Base-by-base conservation (phyloP, 2,888 invertebrate genomes). In the Sycophila texana region DNA sequence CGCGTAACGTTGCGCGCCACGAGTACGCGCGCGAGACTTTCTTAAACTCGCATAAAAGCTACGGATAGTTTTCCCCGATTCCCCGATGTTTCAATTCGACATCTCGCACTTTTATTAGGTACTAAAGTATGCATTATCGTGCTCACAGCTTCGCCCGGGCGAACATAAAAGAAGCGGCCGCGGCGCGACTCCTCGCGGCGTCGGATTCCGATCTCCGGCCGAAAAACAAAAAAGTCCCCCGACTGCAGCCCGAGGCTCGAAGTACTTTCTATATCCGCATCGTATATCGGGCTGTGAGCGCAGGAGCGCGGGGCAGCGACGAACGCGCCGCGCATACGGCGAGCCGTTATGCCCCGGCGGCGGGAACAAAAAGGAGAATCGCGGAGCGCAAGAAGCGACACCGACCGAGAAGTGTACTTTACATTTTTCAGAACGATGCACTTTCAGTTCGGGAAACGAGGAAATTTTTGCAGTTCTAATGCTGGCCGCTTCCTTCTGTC, bases 81-180 rank as follows among this genome's bases (percentile, higher is more conserved):
- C 60, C 26, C 47, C 53, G 55, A 77, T 72, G 78, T 78, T 78
- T 74, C 74, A 74, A 79, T 79, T 79, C 74, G 53, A 58, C 67
- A 67, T 73, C 72, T 58, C 74, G 70, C 61, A 73, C 68, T 80
- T 80, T 80, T 80, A 80, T 80, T 80, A 80, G 67, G 73, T 68
- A 76, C 76, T 80, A 76, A 80, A 80, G 72, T 75, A 80, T 73
- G 76, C 80, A 80, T 80, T 80, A 73, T 80, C 79, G 61, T 75
- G 72, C 75, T 66, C 58, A 65, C 65, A 79, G 74, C 68, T 51
- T 72, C 20, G 63, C 68, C 26, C 39, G 63, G 26, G 60, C 22
- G 39, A 66, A 49, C 49, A 60, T 67, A 74, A 74, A 74, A 67
- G 49, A 26, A 22, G 70, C 26, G 39, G 39, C 39, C 66, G n/a